phyloP scores from a whole-genome alignment of 2,797 vertebrate genomes.

The Hemitrygon akajei region DNA sequence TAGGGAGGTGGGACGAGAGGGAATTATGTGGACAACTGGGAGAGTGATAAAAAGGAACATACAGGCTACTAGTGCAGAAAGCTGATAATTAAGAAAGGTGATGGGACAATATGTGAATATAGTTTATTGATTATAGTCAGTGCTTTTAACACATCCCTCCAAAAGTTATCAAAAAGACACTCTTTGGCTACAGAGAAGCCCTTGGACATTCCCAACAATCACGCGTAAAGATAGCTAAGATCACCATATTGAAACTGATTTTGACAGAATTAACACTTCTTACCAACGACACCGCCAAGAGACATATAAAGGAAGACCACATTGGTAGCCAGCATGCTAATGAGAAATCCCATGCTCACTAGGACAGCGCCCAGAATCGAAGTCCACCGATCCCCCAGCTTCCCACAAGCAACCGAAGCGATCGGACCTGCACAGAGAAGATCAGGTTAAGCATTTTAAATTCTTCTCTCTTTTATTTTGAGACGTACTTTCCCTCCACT shows the following conservation, averaged over 20 bases:
- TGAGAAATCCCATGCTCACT: constrained; percentile 70
- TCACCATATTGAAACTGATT: not conserved
- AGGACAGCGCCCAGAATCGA: constrained; percentile 70
- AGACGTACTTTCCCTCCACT: not conserved
- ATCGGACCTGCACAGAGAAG: constrained; percentile 60
- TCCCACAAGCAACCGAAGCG: constrained; percentile 65
- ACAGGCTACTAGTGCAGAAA: no score
- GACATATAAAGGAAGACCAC: constrained; percentile 79
- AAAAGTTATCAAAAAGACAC: no score
- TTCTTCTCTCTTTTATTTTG: not conserved
- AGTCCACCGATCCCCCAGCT: constrained; percentile 62
- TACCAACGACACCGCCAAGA: constrained; percentile 82
- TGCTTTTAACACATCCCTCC: no score
- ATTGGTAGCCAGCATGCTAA: constrained; percentile 74
- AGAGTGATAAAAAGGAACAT: no score
- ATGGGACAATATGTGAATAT: no score
- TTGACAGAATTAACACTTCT: constrained; percentile 48
- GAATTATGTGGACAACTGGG: no score
- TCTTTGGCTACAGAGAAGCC: not conserved
- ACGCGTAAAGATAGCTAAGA: not conserved
- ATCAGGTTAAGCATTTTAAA: not conserved
- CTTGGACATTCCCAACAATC: not conserved
- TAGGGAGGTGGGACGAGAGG: no score
- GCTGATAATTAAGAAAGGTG: no score
- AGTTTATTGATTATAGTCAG: no score